Percentiles rank a stretch among this genome's conserved stretches.
Evolutionary conservation across 1,140 invertebrate species (phyloP).

Genomic region (Laodelphax striatellus): DNA sequence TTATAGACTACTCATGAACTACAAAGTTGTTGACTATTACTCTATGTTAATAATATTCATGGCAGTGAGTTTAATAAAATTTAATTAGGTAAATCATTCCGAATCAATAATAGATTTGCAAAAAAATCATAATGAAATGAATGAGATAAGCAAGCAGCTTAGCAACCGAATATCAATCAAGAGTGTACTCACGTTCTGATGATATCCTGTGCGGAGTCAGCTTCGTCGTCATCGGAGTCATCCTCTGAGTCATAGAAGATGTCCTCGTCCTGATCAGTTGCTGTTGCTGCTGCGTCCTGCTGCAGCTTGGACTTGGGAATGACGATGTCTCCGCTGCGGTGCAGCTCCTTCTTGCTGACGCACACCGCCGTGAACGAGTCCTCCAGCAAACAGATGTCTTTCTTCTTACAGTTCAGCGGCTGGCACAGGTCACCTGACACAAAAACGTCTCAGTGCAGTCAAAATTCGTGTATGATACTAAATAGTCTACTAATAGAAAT

Average conservation of each 20-base stretch:
- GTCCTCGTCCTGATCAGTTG: constrained; percentile 40
- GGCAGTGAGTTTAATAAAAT: too few species aligned
- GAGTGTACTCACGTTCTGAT: constrained; percentile 14
- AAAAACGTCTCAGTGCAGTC: constrained; percentile 9
- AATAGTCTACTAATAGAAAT: too few species aligned
- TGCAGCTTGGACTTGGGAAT: constrained; percentile 42
- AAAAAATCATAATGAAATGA: too few species aligned
- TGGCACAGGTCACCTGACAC: constrained; percentile 71
- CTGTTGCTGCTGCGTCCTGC: constrained; percentile 9
- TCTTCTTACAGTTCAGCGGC: constrained; percentile 75
- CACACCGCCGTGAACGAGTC: constrained; percentile 78
- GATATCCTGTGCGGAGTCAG: constrained; percentile 19
- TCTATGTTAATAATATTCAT: too few species aligned
- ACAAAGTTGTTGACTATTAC: too few species aligned
- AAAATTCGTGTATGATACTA: too few species aligned
- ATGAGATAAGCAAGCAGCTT: too few species aligned
- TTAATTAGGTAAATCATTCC: too few species aligned
- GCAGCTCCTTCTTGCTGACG: constrained; percentile 71
- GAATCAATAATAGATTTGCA: too few species aligned
- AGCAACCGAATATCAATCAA: too few species aligned
- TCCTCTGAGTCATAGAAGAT: constrained; percentile 60
- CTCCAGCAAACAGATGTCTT: constrained; percentile 74
- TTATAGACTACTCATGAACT: too few species aligned
- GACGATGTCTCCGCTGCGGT: constrained; percentile 50
- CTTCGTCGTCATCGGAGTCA: constrained; percentile 39